These are phyloP conservation scores for Coleophora flavipennella DNA, from an alignment of 2,888 invertebrate species.

Conservation along the genomic window DNA sequence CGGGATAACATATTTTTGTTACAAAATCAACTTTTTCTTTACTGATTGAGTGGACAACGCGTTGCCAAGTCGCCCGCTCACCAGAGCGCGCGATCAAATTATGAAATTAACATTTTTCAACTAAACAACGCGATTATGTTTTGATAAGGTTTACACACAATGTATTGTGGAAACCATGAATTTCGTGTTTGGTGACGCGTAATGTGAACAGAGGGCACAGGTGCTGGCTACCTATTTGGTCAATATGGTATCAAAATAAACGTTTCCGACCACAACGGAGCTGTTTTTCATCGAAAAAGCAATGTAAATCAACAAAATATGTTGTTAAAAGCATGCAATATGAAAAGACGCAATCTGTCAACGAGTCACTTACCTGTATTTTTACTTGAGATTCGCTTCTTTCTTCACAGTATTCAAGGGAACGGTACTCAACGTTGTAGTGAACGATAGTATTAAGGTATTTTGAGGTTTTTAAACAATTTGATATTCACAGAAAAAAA, in stretches of 20 bases:
- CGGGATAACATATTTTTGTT: conserved; percentile 51
- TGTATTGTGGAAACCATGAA: conserved; percentile 17
- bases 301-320: conserved; percentile 34
- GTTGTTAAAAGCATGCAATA: conserved; percentile 44
- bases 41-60: conserved; percentile 36
- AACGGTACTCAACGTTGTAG: conserved; percentile 53
- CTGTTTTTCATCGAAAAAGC: conserved; percentile 28
- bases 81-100: conserved; percentile 45
- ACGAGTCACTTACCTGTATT: conserved; percentile 63
- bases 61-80: conserved; percentile 51
- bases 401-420: conserved; percentile 58
- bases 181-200: conserved; percentile 16
- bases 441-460: conserved; percentile 56
- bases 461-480: conserved; percentile 65
- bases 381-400: conserved; percentile 49
- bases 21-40: conserved; percentile 38
- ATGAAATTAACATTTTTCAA: conserved; percentile 47
- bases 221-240: conserved; percentile 23
- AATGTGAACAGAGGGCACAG: conserved; percentile 37
- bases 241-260: conserved; percentile 33
- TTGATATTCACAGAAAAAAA: conserved; percentile 67
- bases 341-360: conserved; percentile 69
- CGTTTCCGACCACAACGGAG: conserved; percentile 17
- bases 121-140: conserved; percentile 27
- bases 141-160: conserved; percentile 33